Conservation (phyloP, 2,888 invertebrate species). For the Chelonus formosanus region DNA sequence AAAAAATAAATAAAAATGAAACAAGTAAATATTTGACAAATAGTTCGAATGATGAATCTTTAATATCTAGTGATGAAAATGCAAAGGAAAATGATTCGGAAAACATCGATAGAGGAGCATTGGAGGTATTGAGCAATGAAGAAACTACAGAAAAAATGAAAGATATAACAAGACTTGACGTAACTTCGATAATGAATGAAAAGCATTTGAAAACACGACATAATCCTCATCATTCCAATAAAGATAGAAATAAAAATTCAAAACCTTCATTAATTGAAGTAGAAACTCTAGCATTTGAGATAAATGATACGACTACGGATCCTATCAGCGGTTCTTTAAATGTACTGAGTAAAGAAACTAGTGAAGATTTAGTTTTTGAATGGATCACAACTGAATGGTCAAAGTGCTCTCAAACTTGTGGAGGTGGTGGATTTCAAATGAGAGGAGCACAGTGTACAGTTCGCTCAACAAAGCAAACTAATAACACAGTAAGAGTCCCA, state of each 20-base stretch:
- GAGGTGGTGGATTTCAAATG: constrained; percentile 76
- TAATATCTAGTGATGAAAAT: constrained; percentile 33
- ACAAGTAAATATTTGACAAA: constrained; percentile 31
- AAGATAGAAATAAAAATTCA: constrained; percentile 32
- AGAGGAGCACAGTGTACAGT: constrained; percentile 79
- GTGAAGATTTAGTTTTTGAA: constrained; percentile 71
- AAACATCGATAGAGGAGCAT: constrained; percentile 29
- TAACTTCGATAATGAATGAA: not conserved
- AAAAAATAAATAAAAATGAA: constrained; percentile 35
- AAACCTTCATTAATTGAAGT: constrained; percentile 30
- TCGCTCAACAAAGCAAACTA: constrained; percentile 62
- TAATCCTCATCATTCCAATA: constrained; percentile 18
- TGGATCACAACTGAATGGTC: constrained; percentile 90
- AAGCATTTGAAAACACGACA: not conserved
- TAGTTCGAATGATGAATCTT: constrained; percentile 17
- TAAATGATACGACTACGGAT: constrained; percentile 58
- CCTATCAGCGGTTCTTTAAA: constrained; percentile 58
- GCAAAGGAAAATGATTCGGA: constrained; percentile 35
- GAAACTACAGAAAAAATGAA: constrained; percentile 38
- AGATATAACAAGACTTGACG: constrained; percentile 24
- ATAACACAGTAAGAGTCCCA: constrained; percentile 55
- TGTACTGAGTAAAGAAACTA: constrained; percentile 53
- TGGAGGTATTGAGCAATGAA: constrained; percentile 43
- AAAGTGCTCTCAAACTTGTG: constrained; percentile 84
- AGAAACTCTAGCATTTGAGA: constrained; percentile 53